Base-by-base conservation (phyloP, 2,888 invertebrate species). In the Cyaniris semiargus region DNA sequence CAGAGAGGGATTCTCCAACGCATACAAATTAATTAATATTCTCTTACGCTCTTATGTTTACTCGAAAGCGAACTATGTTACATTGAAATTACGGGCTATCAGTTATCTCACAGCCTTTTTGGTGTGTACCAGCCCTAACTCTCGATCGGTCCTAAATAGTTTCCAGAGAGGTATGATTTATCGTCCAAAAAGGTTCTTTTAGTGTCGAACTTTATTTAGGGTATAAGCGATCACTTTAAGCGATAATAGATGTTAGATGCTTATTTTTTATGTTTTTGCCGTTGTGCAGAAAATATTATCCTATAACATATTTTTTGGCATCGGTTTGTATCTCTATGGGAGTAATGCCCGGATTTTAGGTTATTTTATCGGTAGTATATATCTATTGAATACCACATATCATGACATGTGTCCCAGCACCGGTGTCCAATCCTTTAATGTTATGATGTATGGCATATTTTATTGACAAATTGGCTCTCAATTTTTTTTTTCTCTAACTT, bases 81-180 rank as follows among this genome's bases (percentile, higher is more conserved):
- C n/a, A n/a, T 27, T 48, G 53, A 53, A 48, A 53, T 53, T 53
- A 18, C 53, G 0, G 15, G 18, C 53, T 53, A 53, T 18, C 5
- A 34, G 34, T 34, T 34, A 34, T 34, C 34, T 7, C 34, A 34
- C 34, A 60, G 8, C 21, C 8, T 56, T 56, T 21, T 10, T 10
- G 21, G 60, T 60, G 23, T 60, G 23, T 8, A 60, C 23, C 13
- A 10, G 60, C 60, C 60, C 23, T 60, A 10, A 23, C 60, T n/a
- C 23, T 8, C 23, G 27, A 66, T 27, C 27, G 27, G 5, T 5
- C 66, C 27, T 66, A 66, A 66, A 66, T 66, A 66, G 27, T 66
- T 66, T 66, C 27, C 15, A 66, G 15, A 31, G 66, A 66, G 66
- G 66, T 66, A 31, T 66, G 66, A 66, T 27, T 66, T 31, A 66